Evolutionary conservation across 2,113 vertebrate genomes (phyloP).

Genomic region (Verasper variegatus): DNA sequence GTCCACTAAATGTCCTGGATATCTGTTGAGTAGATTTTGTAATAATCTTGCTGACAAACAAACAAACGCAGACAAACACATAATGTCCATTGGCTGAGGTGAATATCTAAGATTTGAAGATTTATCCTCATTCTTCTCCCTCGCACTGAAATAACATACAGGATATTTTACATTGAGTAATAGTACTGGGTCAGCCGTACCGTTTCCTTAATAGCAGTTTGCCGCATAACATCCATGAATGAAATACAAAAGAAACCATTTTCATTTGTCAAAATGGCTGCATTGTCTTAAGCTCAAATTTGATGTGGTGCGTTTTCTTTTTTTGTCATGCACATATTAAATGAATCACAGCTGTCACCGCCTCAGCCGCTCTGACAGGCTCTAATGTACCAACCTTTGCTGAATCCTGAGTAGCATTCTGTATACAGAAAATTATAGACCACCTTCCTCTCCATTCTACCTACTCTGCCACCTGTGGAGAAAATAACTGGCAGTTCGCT

Average conservation of each 20-base stretch:
- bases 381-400: conserved; percentile 41
- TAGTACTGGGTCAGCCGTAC: not conserved
- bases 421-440: conserved; percentile 69
- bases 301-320: conserved; percentile 25
- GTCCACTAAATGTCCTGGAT: too few relatives aligned
- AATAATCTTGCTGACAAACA: too few relatives aligned
- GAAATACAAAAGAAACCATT: not conserved
- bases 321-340: conserved; percentile 54
- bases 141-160: not conserved
- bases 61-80: too few relatives aligned
- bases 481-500: conserved; percentile 67
- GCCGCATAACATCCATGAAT: not conserved
- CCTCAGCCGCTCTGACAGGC: conserved; percentile 44
- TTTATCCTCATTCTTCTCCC: not conserved
- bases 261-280: conserved; percentile 19
- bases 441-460: conserved; percentile 52
- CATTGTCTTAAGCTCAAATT: conserved; percentile 12
- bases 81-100: too few relatives aligned
- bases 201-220: conserved; percentile 25
- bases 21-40: too few relatives aligned
- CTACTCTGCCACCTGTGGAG: conserved; percentile 66
- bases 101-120: conserved; percentile 9
- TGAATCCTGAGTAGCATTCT: conserved; percentile 61
- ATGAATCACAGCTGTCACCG: conserved; percentile 54
- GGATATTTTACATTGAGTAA: not conserved